Conservation (phyloP, 2,888 invertebrate species). For the Cantharis lateralis region DNA sequence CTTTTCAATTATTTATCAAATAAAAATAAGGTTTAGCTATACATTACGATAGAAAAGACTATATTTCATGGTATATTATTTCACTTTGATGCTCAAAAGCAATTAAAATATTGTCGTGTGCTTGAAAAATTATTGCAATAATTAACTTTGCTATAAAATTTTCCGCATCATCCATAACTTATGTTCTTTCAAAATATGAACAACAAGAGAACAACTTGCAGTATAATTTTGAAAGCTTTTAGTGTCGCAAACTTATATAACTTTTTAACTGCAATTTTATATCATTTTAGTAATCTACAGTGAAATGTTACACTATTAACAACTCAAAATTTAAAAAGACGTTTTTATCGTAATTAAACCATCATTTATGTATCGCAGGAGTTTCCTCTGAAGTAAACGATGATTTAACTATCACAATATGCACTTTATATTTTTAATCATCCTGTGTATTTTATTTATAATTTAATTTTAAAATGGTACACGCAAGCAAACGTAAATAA, state of each 20-base stretch:
- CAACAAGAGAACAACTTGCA: constrained; percentile 10
- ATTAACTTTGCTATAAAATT: constrained; percentile 8
- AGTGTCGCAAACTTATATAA: constrained; percentile 4
- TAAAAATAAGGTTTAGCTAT: neutral
- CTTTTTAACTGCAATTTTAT: constrained; percentile 21
- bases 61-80: neutral
- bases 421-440: neutral
- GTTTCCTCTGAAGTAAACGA: neutral
- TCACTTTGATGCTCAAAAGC: neutral
- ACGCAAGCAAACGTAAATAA: neutral
- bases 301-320: neutral
- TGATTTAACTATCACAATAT: neutral
- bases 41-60: neutral
- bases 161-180: neutral
- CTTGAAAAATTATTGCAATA: neutral
- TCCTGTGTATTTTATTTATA: neutral
- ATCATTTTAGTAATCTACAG: neutral
- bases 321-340: constrained; percentile 5
- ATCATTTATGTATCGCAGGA: neutral
- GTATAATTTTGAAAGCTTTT: constrained; percentile 18
- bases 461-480: neutral
- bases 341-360: constrained; percentile 18
- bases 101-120: neutral
- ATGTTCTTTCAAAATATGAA: constrained; percentile 12
- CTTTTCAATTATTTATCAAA: neutral